These are phyloP conservation scores for Zaprionus ghesquierei DNA, from an alignment of 1,140 invertebrate species.

Conservation along the genomic window DNA sequence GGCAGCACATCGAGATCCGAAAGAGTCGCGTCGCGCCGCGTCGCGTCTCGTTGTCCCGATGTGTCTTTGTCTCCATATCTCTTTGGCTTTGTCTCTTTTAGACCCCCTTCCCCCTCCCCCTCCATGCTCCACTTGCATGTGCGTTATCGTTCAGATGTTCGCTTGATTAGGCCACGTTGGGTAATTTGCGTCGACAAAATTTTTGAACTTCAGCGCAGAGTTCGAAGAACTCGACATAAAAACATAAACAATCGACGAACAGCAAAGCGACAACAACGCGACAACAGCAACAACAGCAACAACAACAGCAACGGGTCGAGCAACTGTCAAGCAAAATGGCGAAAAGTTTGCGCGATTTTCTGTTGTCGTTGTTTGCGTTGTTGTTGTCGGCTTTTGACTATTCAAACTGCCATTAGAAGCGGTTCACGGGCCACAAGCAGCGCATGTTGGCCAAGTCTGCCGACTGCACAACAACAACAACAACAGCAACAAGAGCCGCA, in stretches of 20 bases:
- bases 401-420: constrained; percentile 37
- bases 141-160: constrained; percentile 41
- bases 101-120: neutral
- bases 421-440: constrained; percentile 23
- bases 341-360: constrained; percentile 26
- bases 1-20: constrained; percentile 31
- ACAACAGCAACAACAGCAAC: constrained; percentile 1
- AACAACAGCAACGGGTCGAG: constrained; percentile 7
- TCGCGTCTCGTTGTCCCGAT: neutral
- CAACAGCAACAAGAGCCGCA: constrained; percentile 8
- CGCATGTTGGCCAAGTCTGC: constrained; percentile 47
- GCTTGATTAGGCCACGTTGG: constrained; percentile 38
- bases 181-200: constrained; percentile 36
- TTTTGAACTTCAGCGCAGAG: constrained; percentile 46
- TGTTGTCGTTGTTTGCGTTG: neutral
- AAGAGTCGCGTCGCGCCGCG: neutral
- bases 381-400: constrained; percentile 11
- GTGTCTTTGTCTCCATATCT: neutral
- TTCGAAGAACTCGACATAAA: constrained; percentile 49
- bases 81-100: neutral
- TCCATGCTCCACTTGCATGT: neutral
- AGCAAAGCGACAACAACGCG: neutral
- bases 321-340: constrained; percentile 46
- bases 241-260: constrained; percentile 38
- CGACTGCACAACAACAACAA: constrained; percentile 31